These are phyloP conservation scores for Takifugu bimaculatus DNA, from an alignment of 2,113 vertebrate genomes.

Conservation along the genomic window DNA sequence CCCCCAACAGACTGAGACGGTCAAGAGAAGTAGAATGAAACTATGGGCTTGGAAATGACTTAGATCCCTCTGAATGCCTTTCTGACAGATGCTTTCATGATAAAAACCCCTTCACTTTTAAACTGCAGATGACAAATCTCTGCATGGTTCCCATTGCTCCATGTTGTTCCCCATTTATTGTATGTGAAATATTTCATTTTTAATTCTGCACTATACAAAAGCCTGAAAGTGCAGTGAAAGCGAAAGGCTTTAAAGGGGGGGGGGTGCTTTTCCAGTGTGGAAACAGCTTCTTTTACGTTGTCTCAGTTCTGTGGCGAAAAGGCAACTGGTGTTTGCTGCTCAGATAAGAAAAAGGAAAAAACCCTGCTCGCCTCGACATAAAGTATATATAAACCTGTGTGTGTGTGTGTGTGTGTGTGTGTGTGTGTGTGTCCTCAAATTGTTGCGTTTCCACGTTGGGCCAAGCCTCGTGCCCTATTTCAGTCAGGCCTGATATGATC, in stretches of 20 bases:
- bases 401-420: constrained; percentile 22
- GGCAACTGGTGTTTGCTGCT: constrained; percentile 11
- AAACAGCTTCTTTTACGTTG: too few species aligned
- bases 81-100: not conserved
- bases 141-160: not conserved
- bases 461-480: constrained; percentile 63
- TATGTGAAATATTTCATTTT: not conserved
- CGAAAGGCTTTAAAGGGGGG: not conserved
- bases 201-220: not conserved
- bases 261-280: too few species aligned
- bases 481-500: constrained; percentile 71
- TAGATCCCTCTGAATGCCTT: not conserved
- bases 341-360: constrained; percentile 16
- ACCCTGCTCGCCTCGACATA: not conserved
- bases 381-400: not conserved
- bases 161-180: not conserved
- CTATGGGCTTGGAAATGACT: constrained; percentile 6
- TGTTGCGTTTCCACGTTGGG: constrained; percentile 53
- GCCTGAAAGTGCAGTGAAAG: not conserved
- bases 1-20: not conserved
- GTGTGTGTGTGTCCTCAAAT: constrained; percentile 17
- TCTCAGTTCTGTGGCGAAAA: constrained; percentile 13
- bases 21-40: not conserved
- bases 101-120: not conserved
- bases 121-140: not conserved